Evolutionary conservation across 1,140 invertebrate species (phyloP), one percentile per base, ranked within the genome.

Genomic region (Procambarus virginalis): DNA sequence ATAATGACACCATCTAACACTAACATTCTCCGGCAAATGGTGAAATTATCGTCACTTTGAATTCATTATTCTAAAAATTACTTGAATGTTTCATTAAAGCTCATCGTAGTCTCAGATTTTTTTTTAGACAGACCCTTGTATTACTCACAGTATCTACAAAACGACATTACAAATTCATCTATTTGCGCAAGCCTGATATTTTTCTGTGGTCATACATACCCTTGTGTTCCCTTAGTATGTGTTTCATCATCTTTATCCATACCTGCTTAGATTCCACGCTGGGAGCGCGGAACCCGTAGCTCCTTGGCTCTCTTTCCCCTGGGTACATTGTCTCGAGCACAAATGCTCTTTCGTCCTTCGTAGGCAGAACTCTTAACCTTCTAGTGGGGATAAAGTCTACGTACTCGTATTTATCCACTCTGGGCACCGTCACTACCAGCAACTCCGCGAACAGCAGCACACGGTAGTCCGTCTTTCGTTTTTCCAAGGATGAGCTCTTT

Each of bases 401-500:
- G 45, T 78, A 86, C 45, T 49, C 58, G 51, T 80, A 80, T n/a
- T 68, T 58, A 17, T 80, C 55, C 20, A 60, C 64, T 49, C 49
- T 80, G 2, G 85, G 85, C 4, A 64, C 6, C 22, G 73, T 51
- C 64, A 86, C 34, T 10, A 86, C 85, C 22, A 86, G 8, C 85
- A 86, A 49, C 20, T 80, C 77, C 9, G 76, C 60, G 46, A 86
- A 86, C 2, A 86, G 60, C 3, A 86, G 68, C 10, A 78, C 85
- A 12, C 58, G 58, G 45, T 79, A 79, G 6, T 79, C 46, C 3
- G 34, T n/a, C 51, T 48, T 82, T 3, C 2, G 14, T 2, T 49
- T 49, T 5, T 6, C n/a, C 6, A 75, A 12, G 58, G 58, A 45
- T 45, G 49, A 55, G 49, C 55, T 34, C 22, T 34, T 77, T 5